Percentiles rank a stretch among this genome's conserved stretches.
Evolutionary conservation across 1,140 invertebrate genomes (phyloP).

Genomic region (Macrostomum lignano): DNA sequence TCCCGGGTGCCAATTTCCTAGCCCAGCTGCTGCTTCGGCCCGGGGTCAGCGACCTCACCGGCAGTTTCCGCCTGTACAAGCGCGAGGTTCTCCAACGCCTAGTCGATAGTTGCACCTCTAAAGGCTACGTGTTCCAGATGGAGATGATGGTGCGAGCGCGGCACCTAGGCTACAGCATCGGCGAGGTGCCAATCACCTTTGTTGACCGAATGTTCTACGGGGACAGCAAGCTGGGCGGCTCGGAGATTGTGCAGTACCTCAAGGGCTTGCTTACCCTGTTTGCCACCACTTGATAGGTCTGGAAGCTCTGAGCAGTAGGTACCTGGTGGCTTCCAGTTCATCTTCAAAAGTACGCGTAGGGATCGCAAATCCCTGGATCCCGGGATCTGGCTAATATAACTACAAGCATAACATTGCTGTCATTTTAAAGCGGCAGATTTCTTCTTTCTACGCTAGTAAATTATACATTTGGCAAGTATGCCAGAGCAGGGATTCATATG

Average conservation of each 20-base stretch:
- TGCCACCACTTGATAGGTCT: slow-evolving; percentile 55
- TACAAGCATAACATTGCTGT: too few species aligned
- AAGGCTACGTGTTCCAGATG: slow-evolving; percentile 99
- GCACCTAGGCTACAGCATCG: slow-evolving; percentile 54
- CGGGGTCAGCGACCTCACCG: slow-evolving; percentile 80
- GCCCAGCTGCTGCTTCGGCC: slow-evolving; percentile 70
- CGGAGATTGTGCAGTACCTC: slow-evolving; percentile 71
- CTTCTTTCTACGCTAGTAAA: too few species aligned
- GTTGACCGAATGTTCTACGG: slow-evolving; percentile 93
- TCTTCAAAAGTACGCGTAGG: too few species aligned
- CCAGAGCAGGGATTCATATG: too few species aligned
- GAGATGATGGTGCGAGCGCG: slow-evolving; percentile 80
- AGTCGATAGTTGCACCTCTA: slow-evolving; percentile 59
- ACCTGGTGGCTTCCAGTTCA: too few species aligned
- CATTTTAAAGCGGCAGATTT: too few species aligned
- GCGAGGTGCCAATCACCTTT: slow-evolving; percentile 79
- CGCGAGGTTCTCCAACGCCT: slow-evolving; percentile 58
- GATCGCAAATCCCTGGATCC: too few species aligned
- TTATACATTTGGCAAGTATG: too few species aligned
- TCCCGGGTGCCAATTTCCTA: slow-evolving; percentile 71
- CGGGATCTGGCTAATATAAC: too few species aligned
- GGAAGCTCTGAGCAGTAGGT: too few species aligned
- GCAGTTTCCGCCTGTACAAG: slow-evolving; percentile 80
- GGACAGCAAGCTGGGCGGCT: slow-evolving; percentile 82
- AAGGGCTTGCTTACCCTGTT: slow-evolving; percentile 73